Evolutionary conservation across 2,113 vertebrate genomes (phyloP).

Genomic region (Coturnix japonica): DNA sequence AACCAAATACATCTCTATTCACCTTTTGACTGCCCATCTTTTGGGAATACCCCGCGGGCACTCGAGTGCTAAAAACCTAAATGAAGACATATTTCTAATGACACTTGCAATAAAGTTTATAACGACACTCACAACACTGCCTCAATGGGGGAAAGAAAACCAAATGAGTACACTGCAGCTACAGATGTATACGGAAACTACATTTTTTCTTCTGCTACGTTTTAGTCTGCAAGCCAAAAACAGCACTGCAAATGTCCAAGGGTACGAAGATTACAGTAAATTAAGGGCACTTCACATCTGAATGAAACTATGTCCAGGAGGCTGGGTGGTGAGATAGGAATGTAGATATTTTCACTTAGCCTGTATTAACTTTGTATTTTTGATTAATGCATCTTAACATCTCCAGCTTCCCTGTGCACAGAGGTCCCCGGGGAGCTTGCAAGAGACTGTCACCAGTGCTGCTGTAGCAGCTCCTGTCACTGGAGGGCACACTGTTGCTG

Average conservation of each 20-base stretch:
- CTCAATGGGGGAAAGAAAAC: too few relatives aligned
- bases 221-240: not conserved
- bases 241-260: not conserved
- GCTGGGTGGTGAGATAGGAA: not conserved
- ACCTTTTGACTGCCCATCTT: not conserved
- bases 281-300: not conserved
- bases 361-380: not conserved
- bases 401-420: not conserved
- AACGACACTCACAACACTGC: not conserved
- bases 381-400: not conserved
- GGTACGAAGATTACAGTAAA: not conserved
- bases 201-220: not conserved
- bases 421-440: not conserved
- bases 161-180: slow-evolving; percentile 8
- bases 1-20: not conserved
- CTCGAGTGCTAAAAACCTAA: not conserved
- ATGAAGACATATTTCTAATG: not conserved
- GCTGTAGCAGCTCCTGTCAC: slow-evolving; percentile 60
- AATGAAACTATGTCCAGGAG: not conserved
- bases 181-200: not conserved
- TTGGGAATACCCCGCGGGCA: not conserved
- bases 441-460: not conserved
- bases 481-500: slow-evolving; percentile 66
- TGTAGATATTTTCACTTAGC: not conserved
- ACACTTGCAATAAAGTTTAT: fast-evolving